Percentiles rank a stretch among this genome's conserved stretches.
These are phyloP conservation scores for Drosophila kambysellisi DNA, from an alignment of 2,888 invertebrate species.

Conservation along the genomic window DNA sequence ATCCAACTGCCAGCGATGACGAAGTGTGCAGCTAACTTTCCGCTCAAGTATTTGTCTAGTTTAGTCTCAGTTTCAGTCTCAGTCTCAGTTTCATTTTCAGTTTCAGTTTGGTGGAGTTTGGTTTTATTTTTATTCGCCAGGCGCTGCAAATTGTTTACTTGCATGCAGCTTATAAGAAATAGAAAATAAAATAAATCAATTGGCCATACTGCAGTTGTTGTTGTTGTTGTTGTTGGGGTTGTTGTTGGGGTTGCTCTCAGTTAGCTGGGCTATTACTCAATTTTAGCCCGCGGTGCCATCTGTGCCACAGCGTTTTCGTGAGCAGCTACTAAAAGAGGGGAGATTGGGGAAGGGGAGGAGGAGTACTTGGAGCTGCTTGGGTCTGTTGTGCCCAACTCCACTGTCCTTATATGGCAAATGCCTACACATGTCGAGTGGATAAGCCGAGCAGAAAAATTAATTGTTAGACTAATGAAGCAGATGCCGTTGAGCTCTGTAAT, in stretches of 20 bases:
- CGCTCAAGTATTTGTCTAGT: conserved; percentile 72
- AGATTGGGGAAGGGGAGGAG: background rate
- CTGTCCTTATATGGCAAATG: conserved; percentile 65
- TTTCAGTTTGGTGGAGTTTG: conserved; percentile 16
- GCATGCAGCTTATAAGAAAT: conserved; percentile 57
- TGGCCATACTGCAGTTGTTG: conserved; percentile 57
- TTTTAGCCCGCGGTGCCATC: conserved; percentile 71
- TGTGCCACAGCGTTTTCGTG: conserved; percentile 35
- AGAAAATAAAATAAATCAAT: conserved; percentile 82
- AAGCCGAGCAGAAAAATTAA: conserved; percentile 58
- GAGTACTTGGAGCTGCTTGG: conserved; percentile 6
- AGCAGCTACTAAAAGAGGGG: conserved; percentile 10
- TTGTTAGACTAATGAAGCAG: conserved; percentile 74
- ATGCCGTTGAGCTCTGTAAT: conserved; percentile 45
- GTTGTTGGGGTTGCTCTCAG: conserved; percentile 50
- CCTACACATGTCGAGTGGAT: conserved; percentile 57
- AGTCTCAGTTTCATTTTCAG: conserved; percentile 27
- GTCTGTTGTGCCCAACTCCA: conserved; percentile 15
- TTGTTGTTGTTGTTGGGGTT: background rate
- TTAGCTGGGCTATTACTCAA: conserved; percentile 79
- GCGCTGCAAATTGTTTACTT: conserved; percentile 58
- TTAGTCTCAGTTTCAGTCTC: conserved; percentile 40
- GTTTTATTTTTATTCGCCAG: conserved; percentile 31
- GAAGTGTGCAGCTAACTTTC: conserved; percentile 74
- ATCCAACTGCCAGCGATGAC: conserved; percentile 82